Evolutionary conservation across 2,888 invertebrate species (phyloP), one percentile per base, ranked within the genome.

Genomic region (Volucella zonaria): DNA sequence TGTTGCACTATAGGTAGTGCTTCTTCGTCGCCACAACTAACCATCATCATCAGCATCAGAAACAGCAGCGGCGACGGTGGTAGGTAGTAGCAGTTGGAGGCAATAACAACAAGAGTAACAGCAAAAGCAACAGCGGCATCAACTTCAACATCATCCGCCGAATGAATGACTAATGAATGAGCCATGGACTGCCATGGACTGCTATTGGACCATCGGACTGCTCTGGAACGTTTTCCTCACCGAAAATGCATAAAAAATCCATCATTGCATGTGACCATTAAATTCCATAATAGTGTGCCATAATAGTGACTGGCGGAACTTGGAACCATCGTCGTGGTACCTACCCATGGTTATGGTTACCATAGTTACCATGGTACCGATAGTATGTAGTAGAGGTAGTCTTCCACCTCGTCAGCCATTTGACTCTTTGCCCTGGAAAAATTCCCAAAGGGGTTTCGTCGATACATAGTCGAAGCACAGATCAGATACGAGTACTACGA

Each of bases 101-200:
- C 31, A 31, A 31, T 31, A 31, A 31, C 31, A 31, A 31, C 31
- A 31, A 31, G 31, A 14, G 8, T 18, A 14, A 10, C 51, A 31
- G 18, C 31, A 31, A 31, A 6, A 14, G 8, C 15, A 14, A 10
- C 51, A 31, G 18, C 59, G 40, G 42, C 59, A 73, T n/a, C 67
- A 45, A 6, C 66, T 49, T 12, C 66, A 11, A 45, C 67, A 68
- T 66, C 59, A 51, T 71, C 49, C 62, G 38, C 38, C 85, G 86
- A 82, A 86, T 81, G 86, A 82, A 86, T 86, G 85, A 86, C 85
- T 86, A 86, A 86, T 86, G 82, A 86, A 86, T 86, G 81, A 81
- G 85, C 73, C 74, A 42, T 14, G 70, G 71, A 66, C 71, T 54
- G 49, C 59, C 38, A 51, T 14, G 70, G 71, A 66, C 71, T 54